Percentiles rank a stretch among this genome's conserved stretches.
Evolutionary conservation across 2,113 vertebrate species (phyloP).

Genomic region (Australoheros scitulus): DNA sequence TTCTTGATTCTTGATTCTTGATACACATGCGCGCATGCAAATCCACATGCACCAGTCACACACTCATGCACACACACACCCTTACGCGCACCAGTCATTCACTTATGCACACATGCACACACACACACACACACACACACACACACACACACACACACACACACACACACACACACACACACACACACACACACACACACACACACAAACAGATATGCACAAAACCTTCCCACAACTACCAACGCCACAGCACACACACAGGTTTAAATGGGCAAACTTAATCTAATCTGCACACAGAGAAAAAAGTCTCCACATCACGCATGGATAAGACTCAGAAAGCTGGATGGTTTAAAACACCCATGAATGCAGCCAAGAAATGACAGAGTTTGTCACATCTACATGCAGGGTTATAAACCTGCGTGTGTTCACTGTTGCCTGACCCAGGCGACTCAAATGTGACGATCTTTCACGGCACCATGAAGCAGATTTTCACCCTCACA

Average conservation of each 20-base stretch:
- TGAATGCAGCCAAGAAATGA: background rate
- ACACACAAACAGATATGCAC: background rate
- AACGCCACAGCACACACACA: background rate
- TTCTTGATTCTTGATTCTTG: too few species aligned
- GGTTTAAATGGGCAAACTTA: slow-evolving; percentile 11
- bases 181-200: background rate
- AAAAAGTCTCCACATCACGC: slow-evolving; percentile 15
- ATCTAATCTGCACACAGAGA: background rate
- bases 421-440: background rate
- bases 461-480: background rate
- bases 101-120: too few species aligned
- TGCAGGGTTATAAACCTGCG: slow-evolving; percentile 6
- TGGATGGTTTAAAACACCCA: slow-evolving; percentile 32
- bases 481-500: background rate
- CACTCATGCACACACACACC: too few species aligned
- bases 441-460: background rate
- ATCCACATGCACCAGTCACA: too few species aligned
- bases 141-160: background rate
- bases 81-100: too few species aligned
- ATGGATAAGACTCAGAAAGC: slow-evolving; percentile 11
- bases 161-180: background rate
- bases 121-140: background rate
- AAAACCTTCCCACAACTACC: background rate
- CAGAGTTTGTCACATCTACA: slow-evolving; percentile 17
- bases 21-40: too few species aligned